Evolutionary conservation across 2,113 vertebrate genomes (phyloP).

Genomic region (Pedionomus torquatus): DNA sequence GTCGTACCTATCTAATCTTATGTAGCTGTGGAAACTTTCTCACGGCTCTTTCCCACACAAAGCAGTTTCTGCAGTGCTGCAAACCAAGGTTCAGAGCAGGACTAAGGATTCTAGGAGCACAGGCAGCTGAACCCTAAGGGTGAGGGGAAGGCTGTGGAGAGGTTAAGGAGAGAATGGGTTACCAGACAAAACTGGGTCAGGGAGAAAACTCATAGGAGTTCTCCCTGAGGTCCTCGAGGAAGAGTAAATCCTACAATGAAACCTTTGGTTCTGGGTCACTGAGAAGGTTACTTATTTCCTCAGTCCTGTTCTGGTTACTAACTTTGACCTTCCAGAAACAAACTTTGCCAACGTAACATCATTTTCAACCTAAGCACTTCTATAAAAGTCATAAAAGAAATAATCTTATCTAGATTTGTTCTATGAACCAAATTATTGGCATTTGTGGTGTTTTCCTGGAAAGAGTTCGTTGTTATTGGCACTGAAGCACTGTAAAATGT

Average conservation of each 20-base stretch:
- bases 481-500: background rate
- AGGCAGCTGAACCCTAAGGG: background rate
- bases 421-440: background rate
- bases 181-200: background rate
- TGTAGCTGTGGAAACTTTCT: background rate
- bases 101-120: background rate
- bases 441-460: background rate
- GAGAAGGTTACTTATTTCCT: background rate
- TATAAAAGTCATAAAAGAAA: background rate
- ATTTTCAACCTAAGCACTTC: background rate
- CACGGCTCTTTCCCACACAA: background rate
- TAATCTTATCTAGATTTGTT: background rate
- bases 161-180: background rate
- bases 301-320: background rate
- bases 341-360: background rate
- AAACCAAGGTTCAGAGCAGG: background rate
- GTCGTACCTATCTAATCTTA: background rate
- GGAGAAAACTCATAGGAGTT: background rate
- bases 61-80: background rate
- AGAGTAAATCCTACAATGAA: background rate
- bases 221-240: background rate
- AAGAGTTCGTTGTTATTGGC: background rate
- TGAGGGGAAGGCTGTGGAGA: background rate
- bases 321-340: background rate
- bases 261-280: background rate